Base-by-base conservation (phyloP, 1,140 invertebrate genomes). In the Drosophila kurseongensis region DNA sequence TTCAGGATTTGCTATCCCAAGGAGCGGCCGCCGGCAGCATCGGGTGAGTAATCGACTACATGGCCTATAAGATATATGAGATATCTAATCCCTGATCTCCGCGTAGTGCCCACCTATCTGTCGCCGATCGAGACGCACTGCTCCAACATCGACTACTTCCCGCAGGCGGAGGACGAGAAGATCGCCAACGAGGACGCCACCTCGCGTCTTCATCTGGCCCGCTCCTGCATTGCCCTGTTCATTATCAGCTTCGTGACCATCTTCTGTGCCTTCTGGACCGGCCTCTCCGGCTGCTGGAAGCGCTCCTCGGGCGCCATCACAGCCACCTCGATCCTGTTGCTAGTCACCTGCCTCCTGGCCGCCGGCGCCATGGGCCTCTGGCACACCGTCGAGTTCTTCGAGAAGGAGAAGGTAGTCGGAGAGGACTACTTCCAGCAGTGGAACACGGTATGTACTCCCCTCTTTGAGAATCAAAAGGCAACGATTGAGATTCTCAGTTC, bases 341-440 rank as follows among this genome's bases (percentile, higher is more conserved):
- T 98, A 47, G 94, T 98, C 65, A 71, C 93, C 97, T 97, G 97
- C 93, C 92, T 98, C 42, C 93, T 98, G 68, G 96, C 96, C 68
- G 97, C 97, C 32, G 97, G 97, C 47, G 97, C 95, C 36, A 98
- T 98, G 97, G 98, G 97, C 52, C 93, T 98, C 32, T 98, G 97
- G 97, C 97, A 98, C 92, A 97, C 97, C 35, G 97, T 98, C 18
- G 97, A 98, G 92, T 98, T 98, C 93, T 98, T 97, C 86, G 97
- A 98, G 92, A 97, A 97, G 92, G 97, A 98, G 92, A 88, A 98
- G 97, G 95, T 98, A 32, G 97, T 97, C 54, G 97, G 96, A 40
- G 96, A 97, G 86, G 96, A 97, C 85, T 97, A 95, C 90, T 98
- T 97, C 91, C 97, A 98, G 92, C 96, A 97, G 90, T 98, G 98